These are phyloP conservation scores for Oxygymnocypris stewartii DNA, from an alignment of 2,113 vertebrate species.

Conservation along the genomic window DNA sequence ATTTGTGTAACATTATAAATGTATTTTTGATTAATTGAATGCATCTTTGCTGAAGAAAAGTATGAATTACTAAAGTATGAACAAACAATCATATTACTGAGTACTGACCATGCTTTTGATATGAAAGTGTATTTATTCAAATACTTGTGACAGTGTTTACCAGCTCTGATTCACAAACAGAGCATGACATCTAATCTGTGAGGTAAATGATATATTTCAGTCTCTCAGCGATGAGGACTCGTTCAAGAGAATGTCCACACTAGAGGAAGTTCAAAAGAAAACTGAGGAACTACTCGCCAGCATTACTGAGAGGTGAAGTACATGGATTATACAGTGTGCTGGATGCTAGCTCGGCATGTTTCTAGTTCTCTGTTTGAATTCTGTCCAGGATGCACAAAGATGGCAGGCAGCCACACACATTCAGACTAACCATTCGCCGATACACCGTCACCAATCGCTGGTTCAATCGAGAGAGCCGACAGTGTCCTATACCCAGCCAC, in stretches of 20 bases:
- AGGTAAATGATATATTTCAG: conserved; percentile 65
- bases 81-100: too few relatives aligned
- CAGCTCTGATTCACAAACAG: background rate
- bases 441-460: conserved; percentile 71
- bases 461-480: conserved; percentile 82
- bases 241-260: conserved; percentile 84
- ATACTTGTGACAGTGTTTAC: background rate
- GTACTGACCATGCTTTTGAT: background rate
- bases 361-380: conserved; percentile 23
- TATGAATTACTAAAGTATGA: background rate
- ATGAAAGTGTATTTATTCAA: background rate
- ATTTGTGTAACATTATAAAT: background rate
- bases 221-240: conserved; percentile 93
- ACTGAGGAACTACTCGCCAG: conserved; percentile 78
- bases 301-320: conserved; percentile 80
- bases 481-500: conserved; percentile 81
- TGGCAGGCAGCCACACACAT: conserved; percentile 82
- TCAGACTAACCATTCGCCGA: conserved; percentile 79
- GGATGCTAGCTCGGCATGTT: background rate
- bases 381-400: conserved; percentile 79
- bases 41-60: background rate
- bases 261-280: conserved; percentile 78
- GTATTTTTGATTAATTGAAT: background rate
- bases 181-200: background rate
- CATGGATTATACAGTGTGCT: background rate